phyloP scores from a whole-genome alignment of 2,888 invertebrate genomes.

The Trachelus troglodyta region DNA sequence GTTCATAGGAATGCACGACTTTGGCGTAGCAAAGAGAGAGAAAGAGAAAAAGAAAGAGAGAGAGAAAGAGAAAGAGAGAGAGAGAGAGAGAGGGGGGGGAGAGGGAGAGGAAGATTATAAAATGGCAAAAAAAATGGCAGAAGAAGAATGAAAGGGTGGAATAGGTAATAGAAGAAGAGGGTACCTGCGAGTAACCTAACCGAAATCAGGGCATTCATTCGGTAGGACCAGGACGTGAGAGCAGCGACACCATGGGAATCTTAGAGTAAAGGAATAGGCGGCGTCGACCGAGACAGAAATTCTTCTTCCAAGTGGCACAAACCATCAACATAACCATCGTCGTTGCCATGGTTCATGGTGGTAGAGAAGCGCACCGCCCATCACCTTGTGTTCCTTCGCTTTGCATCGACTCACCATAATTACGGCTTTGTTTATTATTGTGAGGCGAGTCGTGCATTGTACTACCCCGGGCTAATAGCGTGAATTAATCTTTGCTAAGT shows the following conservation, averaged over 20 bases:
- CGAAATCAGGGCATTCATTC: slow-evolving; percentile 1
- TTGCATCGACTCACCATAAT: slow-evolving; percentile 35
- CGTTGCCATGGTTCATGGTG: background rate
- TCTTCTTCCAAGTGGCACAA: background rate
- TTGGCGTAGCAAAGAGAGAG: background rate
- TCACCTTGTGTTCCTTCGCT: slow-evolving; percentile 4
- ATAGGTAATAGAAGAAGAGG: background rate
- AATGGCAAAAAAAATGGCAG: background rate
- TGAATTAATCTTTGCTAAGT: slow-evolving; percentile 57
- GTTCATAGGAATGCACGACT: background rate
- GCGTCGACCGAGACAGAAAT: background rate
- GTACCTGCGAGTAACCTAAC: background rate
- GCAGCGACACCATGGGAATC: slow-evolving; percentile 3
- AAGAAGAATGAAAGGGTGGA: background rate
- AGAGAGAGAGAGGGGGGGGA: too few relatives aligned
- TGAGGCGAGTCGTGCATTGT: slow-evolving; percentile 43
- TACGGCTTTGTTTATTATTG: slow-evolving; percentile 54
- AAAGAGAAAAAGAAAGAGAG: too few relatives aligned
- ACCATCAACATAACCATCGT: background rate
- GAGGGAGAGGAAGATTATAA: background rate
- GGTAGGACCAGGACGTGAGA: background rate
- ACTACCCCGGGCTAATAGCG: slow-evolving; percentile 49
- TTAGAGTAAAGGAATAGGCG: background rate
- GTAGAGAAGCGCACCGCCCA: background rate
- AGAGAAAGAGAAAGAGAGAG: too few relatives aligned